Percentiles rank a stretch among this genome's conserved stretches.
Conservation (phyloP, 2,888 invertebrate genomes). For the Archaeoteleia sp. region DNA sequence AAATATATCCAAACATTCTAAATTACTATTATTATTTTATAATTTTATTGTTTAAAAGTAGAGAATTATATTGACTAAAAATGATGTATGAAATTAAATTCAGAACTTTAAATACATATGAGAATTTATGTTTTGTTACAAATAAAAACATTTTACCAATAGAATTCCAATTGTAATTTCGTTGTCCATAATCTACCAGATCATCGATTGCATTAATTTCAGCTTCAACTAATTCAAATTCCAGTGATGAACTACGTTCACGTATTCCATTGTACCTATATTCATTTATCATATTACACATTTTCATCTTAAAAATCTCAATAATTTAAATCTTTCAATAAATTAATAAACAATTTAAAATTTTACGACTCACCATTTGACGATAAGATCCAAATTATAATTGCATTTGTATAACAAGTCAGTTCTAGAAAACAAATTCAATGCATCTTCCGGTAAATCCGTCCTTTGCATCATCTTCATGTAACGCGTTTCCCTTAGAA, state of each 20-base stretch:
- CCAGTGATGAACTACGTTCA: constrained; percentile 83
- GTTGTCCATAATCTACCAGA: constrained; percentile 82
- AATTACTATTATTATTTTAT: background rate
- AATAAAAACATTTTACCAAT: constrained; percentile 80
- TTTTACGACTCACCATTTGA: constrained; percentile 61
- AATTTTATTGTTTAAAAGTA: constrained; percentile 12
- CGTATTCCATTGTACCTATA: constrained; percentile 88
- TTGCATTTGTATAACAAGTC: constrained; percentile 79
- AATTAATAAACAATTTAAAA: constrained; percentile 1
- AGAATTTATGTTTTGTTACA: too few species aligned
- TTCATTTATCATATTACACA: background rate
- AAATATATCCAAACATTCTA: background rate
- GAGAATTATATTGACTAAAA: background rate
- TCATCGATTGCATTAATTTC: constrained; percentile 86
- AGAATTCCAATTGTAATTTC: constrained; percentile 86
- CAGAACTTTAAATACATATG: too few species aligned
- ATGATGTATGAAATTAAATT: too few species aligned
- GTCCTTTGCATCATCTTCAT: constrained; percentile 80
- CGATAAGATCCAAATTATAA: constrained; percentile 70
- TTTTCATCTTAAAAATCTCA: too few species aligned
- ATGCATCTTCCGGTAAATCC: constrained; percentile 79
- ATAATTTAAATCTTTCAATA: background rate
- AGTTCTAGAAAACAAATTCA: constrained; percentile 80
- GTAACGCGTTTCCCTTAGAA: constrained; percentile 89
- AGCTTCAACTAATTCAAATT: constrained; percentile 84